Evolutionary conservation across 2,797 vertebrate genomes (phyloP), one percentile per base, ranked within the genome.

Genomic region (Psittacula derbiana): DNA sequence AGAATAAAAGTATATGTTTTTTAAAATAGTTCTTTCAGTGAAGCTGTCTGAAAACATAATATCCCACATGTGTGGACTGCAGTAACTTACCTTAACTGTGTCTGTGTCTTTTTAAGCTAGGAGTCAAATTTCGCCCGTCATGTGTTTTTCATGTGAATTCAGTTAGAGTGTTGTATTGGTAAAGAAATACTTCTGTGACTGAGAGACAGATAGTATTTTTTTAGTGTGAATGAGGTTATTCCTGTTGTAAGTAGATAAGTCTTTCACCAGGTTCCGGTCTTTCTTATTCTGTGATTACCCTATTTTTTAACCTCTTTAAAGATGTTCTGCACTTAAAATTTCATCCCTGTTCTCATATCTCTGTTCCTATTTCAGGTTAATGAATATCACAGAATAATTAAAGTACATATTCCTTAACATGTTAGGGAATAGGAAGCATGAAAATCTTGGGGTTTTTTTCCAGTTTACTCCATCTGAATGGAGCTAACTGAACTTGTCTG

Each of bases 401-500:
- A 70, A 43, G 13, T 52, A 30, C 11, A 5, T 41, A 41, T 46
- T 55, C 16, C n/a, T 30, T 75, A 50, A 33, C 58, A 47, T 36
- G 12, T 53, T 62, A 74, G 57, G 53, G 36, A 53, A 64, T 33
- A 40, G 40, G 8, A 90, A 79, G 50, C 5, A 18, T 53, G 18
- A 67, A 81, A 67, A 64, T 53, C 0, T 16, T 46, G 27, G 27
- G 0, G 0, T 1, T 7, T 1, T 5, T 90, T 92, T 49, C 21
- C 27, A 12, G 5, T 31, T 81, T 79, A 11, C 10, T 74, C 16
- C 7, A 50, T 13, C 20, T 43, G 8, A 52, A 80, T 58, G n/a
- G 14, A 58, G 55, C 25, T 41, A 36, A 47, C 30, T 65, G 12
- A 13, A 43, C 44, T 46, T 65, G 31, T 72, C 16, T 16, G n/a